Base-by-base conservation (phyloP, 2,113 vertebrate species). In the Amia ocellicauda region DNA sequence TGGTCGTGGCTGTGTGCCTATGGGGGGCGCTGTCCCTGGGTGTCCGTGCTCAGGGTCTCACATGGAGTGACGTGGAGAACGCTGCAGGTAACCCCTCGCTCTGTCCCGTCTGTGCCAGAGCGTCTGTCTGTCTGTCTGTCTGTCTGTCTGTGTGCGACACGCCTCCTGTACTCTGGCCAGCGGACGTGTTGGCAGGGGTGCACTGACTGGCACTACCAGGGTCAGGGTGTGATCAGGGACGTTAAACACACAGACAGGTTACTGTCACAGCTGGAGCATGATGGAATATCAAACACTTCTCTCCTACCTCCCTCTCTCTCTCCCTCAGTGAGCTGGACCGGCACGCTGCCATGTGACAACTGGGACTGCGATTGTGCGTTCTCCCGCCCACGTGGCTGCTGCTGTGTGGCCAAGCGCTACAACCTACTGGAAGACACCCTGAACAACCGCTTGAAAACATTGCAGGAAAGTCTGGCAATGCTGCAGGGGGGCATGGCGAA, bases 351-450 rank as follows among this genome's bases (percentile, higher is more conserved):
- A 7, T 89, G 87, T n/a, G 49, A 54, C 0, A 50, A 11, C 2
- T 85, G 74, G 75, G 76, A 88, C 72, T 90, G 88, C 66, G 40
- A 78, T 0, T 90, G 88, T 50, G 43, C 73, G 1, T 88, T 82
- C 63, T 67, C 14, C 0, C 60, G 19, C 0, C 74, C 79, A 58
- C 77, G 74, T 0, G 53, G 83, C n/a, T 89, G 88, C 72, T 90
- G 88, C 68, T 89, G 88, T 50, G 83, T 66, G 2, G 74, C 78
- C 50, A 67, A 60, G 0, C 73, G 78, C 0, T 27, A 82, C 50
- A 65, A 20, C 55, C 3, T 69, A 1, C 1, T 84, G 13, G 83
- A 86, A 56, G 76, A 82, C 0, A 7, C 60, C 0, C 61, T 65
- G 36, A 81, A 75, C 22, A 8, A 0, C 0, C 74, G 64, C 51